Evolutionary conservation across 2,888 invertebrate species (phyloP).

Genomic region (Pogonocherus hispidulus): DNA sequence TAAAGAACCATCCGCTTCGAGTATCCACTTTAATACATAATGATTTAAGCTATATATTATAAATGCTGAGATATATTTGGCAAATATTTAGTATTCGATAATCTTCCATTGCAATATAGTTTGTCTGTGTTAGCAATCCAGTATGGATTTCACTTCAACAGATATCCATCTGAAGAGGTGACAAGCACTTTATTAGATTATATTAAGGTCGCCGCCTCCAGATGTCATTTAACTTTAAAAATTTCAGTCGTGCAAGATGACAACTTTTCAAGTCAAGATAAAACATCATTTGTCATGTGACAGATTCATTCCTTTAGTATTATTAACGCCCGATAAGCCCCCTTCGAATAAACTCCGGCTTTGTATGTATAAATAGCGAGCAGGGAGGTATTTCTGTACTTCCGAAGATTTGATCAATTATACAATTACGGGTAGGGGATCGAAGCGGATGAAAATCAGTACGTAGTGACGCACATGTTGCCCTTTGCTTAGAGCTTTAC

Average conservation of each 20-base stretch:
- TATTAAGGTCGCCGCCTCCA: background rate
- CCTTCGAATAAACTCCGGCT: background rate
- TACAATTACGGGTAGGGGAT: conserved; percentile 18
- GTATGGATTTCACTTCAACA: no score
- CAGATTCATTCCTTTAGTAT: background rate
- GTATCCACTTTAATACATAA: no score
- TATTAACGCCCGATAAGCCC: background rate
- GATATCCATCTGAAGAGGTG: background rate
- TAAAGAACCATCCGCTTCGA: no score
- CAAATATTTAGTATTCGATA: no score
- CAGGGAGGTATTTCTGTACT: conserved; percentile 6
- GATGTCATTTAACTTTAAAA: conserved; percentile 12
- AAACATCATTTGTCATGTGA: conserved; percentile 6
- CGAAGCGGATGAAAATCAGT: conserved; percentile 10
- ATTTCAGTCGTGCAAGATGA: background rate
- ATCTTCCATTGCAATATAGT: no score
- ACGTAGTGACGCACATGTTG: no score
- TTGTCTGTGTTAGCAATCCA: no score
- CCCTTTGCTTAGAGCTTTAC: no score
- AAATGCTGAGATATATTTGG: no score
- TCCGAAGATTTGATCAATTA: conserved; percentile 18
- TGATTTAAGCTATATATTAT: no score
- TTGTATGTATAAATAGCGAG: background rate
- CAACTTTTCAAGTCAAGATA: conserved; percentile 11
- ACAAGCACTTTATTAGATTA: background rate